These are phyloP conservation scores for Atractosteus spatula DNA, from an alignment of 2,113 vertebrate genomes.

Conservation along the genomic window DNA sequence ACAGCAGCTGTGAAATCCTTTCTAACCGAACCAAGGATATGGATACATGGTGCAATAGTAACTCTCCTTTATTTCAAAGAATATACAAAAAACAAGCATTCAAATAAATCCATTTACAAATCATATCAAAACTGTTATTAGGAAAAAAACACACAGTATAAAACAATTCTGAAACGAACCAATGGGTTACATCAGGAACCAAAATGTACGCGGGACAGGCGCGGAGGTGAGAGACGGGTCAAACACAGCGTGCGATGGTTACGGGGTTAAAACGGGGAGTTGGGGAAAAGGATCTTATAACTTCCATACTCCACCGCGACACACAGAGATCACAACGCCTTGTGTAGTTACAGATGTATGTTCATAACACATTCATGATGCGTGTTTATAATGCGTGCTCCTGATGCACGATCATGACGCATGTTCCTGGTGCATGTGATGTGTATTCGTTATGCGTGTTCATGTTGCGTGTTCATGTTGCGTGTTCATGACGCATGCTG, in stretches of 20 bases:
- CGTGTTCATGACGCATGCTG: too few species aligned
- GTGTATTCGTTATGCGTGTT: too few species aligned
- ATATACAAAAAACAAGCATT: constrained; percentile 19
- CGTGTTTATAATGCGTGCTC: too few species aligned
- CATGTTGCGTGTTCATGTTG: too few species aligned
- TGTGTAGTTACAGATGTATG: too few species aligned
- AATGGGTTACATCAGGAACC: neutral
- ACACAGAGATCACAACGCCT: too few species aligned
- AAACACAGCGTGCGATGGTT: neutral
- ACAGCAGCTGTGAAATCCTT: too few species aligned
- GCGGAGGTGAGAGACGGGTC: neutral
- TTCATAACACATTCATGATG: too few species aligned
- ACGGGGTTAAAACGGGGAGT: neutral
- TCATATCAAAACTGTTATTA: constrained; percentile 14
- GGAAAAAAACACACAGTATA: neutral
- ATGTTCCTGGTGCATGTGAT: too few species aligned
- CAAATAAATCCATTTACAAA: constrained; percentile 17
- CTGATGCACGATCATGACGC: too few species aligned
- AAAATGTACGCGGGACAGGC: neutral
- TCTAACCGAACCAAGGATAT: too few species aligned
- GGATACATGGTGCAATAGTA: constrained; percentile 3
- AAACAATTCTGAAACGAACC: neutral
- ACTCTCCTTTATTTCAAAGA: constrained; percentile 24
- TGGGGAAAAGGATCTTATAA: neutral
- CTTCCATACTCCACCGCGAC: too few species aligned